phyloP scores from a whole-genome alignment of 2,113 vertebrate genomes.

The Beaufortia kweichowensis region DNA sequence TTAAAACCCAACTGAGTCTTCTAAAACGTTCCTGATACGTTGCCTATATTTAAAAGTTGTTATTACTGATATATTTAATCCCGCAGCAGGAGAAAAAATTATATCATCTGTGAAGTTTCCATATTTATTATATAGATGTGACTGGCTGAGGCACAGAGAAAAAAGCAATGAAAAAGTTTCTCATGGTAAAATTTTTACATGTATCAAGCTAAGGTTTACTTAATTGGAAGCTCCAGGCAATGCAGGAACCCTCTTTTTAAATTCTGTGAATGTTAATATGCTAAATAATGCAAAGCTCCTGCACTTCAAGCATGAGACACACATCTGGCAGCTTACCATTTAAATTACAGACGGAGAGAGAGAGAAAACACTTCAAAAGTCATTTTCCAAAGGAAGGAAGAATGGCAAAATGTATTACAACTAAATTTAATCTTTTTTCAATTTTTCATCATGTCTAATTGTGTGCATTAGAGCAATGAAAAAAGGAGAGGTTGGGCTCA shows the following conservation, averaged over 20 bases:
- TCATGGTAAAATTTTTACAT: slow-evolving; percentile 98
- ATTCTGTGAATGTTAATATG: slow-evolving; percentile 99
- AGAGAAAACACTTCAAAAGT: slow-evolving; percentile 84
- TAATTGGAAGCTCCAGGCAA: slow-evolving; percentile 99
- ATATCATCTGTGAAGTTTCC: slow-evolving; percentile 89
- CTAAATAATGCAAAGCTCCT: slow-evolving; percentile 99
- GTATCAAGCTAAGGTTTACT: slow-evolving; percentile 99
- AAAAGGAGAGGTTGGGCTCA: slow-evolving; percentile 66
- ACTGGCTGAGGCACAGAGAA: slow-evolving; percentile 73
- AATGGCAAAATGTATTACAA: slow-evolving; percentile 88
- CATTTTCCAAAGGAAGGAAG: slow-evolving; percentile 87
- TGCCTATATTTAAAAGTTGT: slow-evolving; percentile 92
- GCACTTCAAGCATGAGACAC: slow-evolving; percentile 99
- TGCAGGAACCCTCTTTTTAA: slow-evolving; percentile 97
- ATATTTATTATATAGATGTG: slow-evolving; percentile 97
- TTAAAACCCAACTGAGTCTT: slow-evolving; percentile 77
- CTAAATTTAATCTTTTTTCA: slow-evolving; percentile 88
- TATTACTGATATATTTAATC: slow-evolving; percentile 98
- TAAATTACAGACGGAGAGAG: slow-evolving; percentile 88
- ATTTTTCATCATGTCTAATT: slow-evolving; percentile 90
- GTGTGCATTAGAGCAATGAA: slow-evolving; percentile 74
- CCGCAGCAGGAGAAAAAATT: slow-evolving; percentile 85
- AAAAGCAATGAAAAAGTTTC: slow-evolving; percentile 81
- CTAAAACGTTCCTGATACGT: slow-evolving; percentile 86
- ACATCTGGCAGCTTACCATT: slow-evolving; percentile 99